Evolutionary conservation across 2,888 invertebrate species (phyloP), one percentile per base, ranked within the genome.

Genomic region (Sacculina carcini): DNA sequence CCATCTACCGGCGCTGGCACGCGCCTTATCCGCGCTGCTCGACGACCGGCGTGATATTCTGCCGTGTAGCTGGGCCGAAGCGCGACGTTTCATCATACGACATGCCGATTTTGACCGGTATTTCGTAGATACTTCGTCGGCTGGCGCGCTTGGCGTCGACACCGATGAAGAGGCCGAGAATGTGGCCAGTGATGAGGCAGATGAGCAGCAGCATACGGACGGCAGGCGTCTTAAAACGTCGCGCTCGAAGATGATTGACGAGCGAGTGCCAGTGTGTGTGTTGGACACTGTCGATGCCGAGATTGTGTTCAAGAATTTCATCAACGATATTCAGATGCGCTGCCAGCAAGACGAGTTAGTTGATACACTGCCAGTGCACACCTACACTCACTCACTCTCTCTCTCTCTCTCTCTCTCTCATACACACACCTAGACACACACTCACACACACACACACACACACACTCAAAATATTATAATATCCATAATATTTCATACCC

Each of bases 51-150:
- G 50, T 26, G 31, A 23, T 28, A 34, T 34, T 34, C 63, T 62
- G 61, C 65, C 29, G 65, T 85, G 85, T 62, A 84, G 87, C 63
- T 94, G 94, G 94, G 72, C 78, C 51, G 75, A 78, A 59, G 81
- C 89, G 53, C 77, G 84, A 57, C 78, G 80, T 55, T 81, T 82
- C 66, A 73, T 96, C 58, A 78, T 82, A 58, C 74, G 78, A 51
- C 92, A 94, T 67, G 80, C 85, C n/a, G 84, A 90, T 65, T 94
- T 89, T 69, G 78, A 80, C 52, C 78, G 81, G 61, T 86, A 85
- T 71, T 96, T 92, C 71, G 82, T 85, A 60, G 44, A 26, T n/a
- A n/a, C n/a, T n/a, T n/a, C n/a, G n/a, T n/a, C n/a, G n/a, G n/a
- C n/a, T n/a, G n/a, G n/a, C n/a, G n/a, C n/a, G n/a, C n/a, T n/a